phyloP scores from a whole-genome alignment of 2,888 invertebrate species.

The Heliconius charithonia region DNA sequence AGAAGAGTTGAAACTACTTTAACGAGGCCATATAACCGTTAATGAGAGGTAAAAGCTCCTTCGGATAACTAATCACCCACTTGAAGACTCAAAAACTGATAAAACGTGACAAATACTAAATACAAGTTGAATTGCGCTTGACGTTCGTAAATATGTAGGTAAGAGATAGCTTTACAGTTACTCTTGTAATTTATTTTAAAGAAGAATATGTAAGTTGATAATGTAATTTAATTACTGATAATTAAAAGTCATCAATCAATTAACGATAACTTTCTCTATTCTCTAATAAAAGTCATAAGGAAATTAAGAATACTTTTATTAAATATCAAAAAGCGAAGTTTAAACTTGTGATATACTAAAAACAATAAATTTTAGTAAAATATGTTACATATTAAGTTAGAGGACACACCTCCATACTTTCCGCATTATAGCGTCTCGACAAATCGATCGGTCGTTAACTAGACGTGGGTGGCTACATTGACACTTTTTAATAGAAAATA shows the following conservation, averaged over 20 bases:
- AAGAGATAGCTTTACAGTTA: conserved; percentile 41
- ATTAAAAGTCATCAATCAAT: conserved; percentile 11
- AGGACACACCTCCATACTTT: conserved; percentile 22
- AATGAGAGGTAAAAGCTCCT: conserved; percentile 77
- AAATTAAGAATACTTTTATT: not conserved
- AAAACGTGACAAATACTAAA: conserved; percentile 53
- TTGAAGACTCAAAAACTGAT: conserved; percentile 52
- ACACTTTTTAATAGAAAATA: conserved; percentile 8
- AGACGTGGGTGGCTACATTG: conserved; percentile 40
- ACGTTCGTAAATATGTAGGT: conserved; percentile 38
- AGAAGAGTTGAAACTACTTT: conserved; percentile 64
- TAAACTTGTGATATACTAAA: not conserved
- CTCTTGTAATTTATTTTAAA: conserved; percentile 12
- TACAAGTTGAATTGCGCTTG: conserved; percentile 44
- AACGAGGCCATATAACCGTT: conserved; percentile 76
- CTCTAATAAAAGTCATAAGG: not conserved
- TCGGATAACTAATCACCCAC: conserved; percentile 62
- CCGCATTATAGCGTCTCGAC: conserved; percentile 41
- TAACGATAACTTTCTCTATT: not conserved
- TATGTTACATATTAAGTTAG: conserved; percentile 22
- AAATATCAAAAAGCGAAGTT: not conserved
- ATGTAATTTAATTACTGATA: conserved; percentile 14
- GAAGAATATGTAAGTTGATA: conserved; percentile 3
- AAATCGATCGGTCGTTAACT: conserved; percentile 45
- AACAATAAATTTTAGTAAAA: not conserved